A percentile compares a stretch with the other conserved stretches of the same genome.
Evolutionary conservation across 2,888 invertebrate genomes (phyloP).

Genomic region (Oegoconia quadripuncta): DNA sequence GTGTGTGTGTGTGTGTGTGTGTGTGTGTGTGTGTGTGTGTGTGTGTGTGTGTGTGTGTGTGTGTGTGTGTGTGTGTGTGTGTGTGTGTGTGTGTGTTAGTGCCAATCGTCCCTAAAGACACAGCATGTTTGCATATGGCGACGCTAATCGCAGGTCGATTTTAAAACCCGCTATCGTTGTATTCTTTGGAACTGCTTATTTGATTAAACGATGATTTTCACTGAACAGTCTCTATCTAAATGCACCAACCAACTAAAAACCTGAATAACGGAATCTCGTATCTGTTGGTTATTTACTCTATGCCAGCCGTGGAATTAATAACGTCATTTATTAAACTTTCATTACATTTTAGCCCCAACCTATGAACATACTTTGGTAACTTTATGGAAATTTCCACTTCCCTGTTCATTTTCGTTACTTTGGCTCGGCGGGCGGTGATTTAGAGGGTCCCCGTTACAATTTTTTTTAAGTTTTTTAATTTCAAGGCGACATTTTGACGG

Average conservation of each 20-base stretch:
- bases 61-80: neutral
- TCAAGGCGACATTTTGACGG: neutral
- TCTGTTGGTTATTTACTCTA: neutral
- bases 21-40: neutral
- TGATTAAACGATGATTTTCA: too few relatives aligned
- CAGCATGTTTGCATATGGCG: too few relatives aligned
- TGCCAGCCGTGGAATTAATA: conserved; percentile 15
- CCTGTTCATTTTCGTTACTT: conserved; percentile 5
- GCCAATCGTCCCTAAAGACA: too few relatives aligned
- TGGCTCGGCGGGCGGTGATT: neutral
- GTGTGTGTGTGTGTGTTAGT: too few relatives aligned
- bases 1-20: neutral
- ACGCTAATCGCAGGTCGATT: too few relatives aligned
- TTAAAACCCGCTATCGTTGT: too few relatives aligned
- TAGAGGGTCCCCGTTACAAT: conserved; percentile 1
- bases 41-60: neutral
- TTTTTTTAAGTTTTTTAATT: conserved; percentile 4
- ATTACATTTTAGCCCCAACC: conserved; percentile 18
- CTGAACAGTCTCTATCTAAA: too few relatives aligned
- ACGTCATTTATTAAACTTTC: conserved; percentile 32
- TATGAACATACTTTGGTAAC: conserved; percentile 8
- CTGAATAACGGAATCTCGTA: too few relatives aligned
- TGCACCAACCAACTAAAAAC: too few relatives aligned
- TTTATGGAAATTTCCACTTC: conserved; percentile 6
- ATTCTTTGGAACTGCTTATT: too few relatives aligned